Evolutionary conservation across 2,888 invertebrate species (phyloP).

Genomic region (Teleogryllus oceanicus): DNA sequence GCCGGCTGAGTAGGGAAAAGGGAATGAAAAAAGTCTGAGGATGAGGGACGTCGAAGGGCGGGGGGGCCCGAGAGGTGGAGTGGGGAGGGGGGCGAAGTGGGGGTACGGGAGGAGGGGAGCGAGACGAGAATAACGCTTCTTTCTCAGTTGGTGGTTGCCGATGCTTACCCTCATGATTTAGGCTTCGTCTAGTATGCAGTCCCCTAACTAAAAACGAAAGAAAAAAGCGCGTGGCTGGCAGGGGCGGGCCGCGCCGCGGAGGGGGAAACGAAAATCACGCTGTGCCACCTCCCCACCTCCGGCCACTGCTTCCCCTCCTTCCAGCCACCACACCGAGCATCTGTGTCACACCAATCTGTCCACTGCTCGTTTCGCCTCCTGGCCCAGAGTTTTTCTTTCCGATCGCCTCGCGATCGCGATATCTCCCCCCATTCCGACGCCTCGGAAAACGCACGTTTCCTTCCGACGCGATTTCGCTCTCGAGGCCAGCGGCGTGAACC

Average conservation of each 20-base stretch:
- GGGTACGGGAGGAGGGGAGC: constrained; percentile 29
- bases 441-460: neutral
- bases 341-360: constrained; percentile 18
- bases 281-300: constrained; percentile 19
- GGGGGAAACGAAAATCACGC: constrained; percentile 19
- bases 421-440: neutral
- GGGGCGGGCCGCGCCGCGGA: constrained; percentile 22
- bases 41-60: constrained; percentile 23
- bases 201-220: constrained; percentile 30
- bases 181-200: constrained; percentile 30
- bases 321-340: constrained; percentile 11
- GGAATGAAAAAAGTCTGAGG: neutral
- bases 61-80: constrained; percentile 21
- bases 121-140: constrained; percentile 35
- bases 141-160: constrained; percentile 29
- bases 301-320: constrained; percentile 11
- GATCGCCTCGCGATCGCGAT: neutral
- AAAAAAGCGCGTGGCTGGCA: constrained; percentile 28
- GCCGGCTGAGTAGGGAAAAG: constrained; percentile 32
- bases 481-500: neutral
- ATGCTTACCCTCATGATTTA: neutral
- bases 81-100: constrained; percentile 29
- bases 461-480: neutral
- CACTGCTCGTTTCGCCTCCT: constrained; percentile 23
- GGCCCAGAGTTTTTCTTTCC: no score